Percentiles rank a stretch among this genome's conserved stretches.
Conservation (phyloP, 2,888 invertebrate genomes). For the Dysmachus trigonus region DNA sequence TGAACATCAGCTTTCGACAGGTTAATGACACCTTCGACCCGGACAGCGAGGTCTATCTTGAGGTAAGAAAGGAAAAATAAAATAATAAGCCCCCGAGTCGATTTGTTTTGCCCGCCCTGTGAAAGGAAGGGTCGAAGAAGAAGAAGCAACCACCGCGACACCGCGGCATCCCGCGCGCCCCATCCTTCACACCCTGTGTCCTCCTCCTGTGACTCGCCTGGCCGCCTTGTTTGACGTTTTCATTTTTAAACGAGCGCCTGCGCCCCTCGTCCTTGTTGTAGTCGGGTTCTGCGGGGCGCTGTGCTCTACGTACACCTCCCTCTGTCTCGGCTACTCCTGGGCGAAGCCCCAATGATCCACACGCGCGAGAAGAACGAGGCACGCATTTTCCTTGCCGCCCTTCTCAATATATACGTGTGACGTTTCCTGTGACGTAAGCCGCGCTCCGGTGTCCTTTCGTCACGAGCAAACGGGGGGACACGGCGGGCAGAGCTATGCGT, state of each 20-base stretch:
- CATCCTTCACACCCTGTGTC: not conserved
- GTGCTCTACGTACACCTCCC: not conserved
- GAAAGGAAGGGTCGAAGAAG: not conserved
- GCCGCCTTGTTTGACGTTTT: slow-evolving; percentile 38
- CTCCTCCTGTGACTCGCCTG: not conserved
- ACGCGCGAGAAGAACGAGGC: not conserved
- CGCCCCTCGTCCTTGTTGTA: not conserved
- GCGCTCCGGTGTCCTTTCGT: slow-evolving; percentile 15
- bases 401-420: slow-evolving; percentile 23
- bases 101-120: slow-evolving; percentile 7
- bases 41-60: slow-evolving; percentile 86
- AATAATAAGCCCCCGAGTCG: no score
- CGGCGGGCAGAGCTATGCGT: not conserved
- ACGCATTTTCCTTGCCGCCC: not conserved
- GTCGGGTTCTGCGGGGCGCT: not conserved
- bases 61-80: slow-evolving; percentile 75
- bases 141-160: not conserved
- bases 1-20: slow-evolving; percentile 87
- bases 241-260: slow-evolving; percentile 29
- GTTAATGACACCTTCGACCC: slow-evolving; percentile 94
- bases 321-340: not conserved
- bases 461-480: slow-evolving; percentile 19
- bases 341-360: not conserved
- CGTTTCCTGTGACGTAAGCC: slow-evolving; percentile 38
- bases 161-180: not conserved